phyloP scores from a whole-genome alignment of 1,140 invertebrate genomes.

The Ladona fulva region DNA sequence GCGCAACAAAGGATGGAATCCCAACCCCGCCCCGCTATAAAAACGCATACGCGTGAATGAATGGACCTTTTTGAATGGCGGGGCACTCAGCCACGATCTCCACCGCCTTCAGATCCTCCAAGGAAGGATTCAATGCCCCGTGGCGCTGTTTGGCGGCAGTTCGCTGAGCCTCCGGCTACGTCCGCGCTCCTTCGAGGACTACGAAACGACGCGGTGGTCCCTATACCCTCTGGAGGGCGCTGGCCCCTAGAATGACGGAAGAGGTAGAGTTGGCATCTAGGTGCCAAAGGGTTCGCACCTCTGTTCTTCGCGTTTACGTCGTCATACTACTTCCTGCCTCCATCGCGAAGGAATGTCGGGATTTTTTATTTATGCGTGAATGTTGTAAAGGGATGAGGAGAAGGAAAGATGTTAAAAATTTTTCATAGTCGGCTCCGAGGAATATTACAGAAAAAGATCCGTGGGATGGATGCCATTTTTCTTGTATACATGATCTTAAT shows the following conservation, averaged over 20 bases:
- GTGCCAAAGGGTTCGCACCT: conserved; percentile 1
- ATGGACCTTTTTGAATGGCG: background rate
- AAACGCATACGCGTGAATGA: background rate
- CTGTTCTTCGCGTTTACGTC: background rate
- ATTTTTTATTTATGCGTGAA: background rate
- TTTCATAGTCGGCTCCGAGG: too few relatives aligned
- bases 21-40: background rate
- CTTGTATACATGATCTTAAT: background rate
- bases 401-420: too few relatives aligned
- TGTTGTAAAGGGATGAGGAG: background rate
- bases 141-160: too few relatives aligned
- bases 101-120: too few relatives aligned
- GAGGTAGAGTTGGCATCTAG: background rate
- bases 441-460: too few relatives aligned
- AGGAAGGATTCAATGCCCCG: too few relatives aligned
- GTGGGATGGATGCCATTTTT: background rate
- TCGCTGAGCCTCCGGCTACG: too few relatives aligned
- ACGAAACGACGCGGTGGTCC: too few relatives aligned
- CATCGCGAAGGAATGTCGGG: background rate
- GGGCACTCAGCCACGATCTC: too few relatives aligned
- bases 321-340: background rate
- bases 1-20: background rate
- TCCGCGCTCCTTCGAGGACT: too few relatives aligned
- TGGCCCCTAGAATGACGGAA: too few relatives aligned
- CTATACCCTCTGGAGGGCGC: too few relatives aligned